Percentiles rank a stretch among this genome's conserved stretches.
Conservation (phyloP, 2,113 vertebrate species). For the Megaceryle torquata region DNA sequence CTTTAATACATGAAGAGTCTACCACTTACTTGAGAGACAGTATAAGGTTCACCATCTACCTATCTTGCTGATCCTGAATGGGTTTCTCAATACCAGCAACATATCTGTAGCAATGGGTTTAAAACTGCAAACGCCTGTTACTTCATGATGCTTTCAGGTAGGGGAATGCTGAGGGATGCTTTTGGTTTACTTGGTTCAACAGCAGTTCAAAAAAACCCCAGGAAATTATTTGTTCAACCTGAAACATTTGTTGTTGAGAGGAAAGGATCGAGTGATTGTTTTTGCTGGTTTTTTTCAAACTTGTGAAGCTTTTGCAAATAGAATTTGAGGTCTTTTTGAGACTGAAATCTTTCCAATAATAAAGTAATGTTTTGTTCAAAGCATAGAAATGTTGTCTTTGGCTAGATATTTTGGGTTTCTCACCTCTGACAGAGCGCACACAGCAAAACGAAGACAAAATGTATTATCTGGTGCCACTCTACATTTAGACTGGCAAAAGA, state of each 20-base stretch:
- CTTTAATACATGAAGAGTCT: neutral
- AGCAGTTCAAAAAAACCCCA: neutral
- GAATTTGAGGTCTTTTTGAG: neutral
- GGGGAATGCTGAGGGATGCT: neutral
- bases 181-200: neutral
- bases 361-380: neutral
- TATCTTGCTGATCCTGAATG: neutral
- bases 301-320: neutral
- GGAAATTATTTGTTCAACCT: neutral
- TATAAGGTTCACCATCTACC: too few relatives aligned
- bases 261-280: fast-evolving
- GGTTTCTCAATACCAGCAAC: neutral
- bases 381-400: neutral
- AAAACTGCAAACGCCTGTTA: neutral
- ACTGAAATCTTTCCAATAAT: neutral
- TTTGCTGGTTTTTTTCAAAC: neutral
- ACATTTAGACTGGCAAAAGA: neutral
- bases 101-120: neutral
- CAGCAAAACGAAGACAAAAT: neutral
- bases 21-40: neutral
- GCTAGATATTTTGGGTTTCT: neutral
- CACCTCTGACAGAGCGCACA: neutral
- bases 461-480: neutral
- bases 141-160: neutral
- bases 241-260: fast-evolving